Percentiles rank a stretch among this genome's conserved stretches.
Evolutionary conservation across 1,140 invertebrate genomes (phyloP).

Genomic region (Anadara kagoshimensis): DNA sequence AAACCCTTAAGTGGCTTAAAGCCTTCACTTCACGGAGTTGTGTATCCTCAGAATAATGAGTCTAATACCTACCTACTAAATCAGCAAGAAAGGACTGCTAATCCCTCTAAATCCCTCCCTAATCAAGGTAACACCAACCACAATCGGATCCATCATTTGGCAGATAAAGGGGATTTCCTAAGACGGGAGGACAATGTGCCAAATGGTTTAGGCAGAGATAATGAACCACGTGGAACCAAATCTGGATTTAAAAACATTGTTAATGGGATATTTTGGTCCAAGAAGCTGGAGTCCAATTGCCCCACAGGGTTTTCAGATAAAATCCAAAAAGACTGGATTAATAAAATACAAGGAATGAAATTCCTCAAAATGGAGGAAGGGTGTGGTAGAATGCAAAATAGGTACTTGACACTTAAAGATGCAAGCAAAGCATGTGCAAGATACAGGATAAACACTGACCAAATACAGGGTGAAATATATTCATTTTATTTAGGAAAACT

Average conservation of each 20-base stretch:
- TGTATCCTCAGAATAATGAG: slow-evolving; percentile 39
- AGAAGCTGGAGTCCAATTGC: slow-evolving; percentile 80
- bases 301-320: slow-evolving; percentile 81
- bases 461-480: slow-evolving; percentile 92
- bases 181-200: not conserved
- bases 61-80: slow-evolving; percentile 24
- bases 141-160: not conserved
- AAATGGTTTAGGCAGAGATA: slow-evolving; percentile 3
- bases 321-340: slow-evolving; percentile 81
- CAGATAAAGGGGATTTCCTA: slow-evolving; percentile 1
- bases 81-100: slow-evolving; percentile 15
- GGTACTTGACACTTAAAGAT: slow-evolving; percentile 84
- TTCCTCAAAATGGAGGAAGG: slow-evolving; percentile 84
- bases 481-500: slow-evolving; percentile 87
- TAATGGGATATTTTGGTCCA: slow-evolving; percentile 83
- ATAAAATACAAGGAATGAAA: slow-evolving; percentile 79
- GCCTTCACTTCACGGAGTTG: slow-evolving; percentile 37
- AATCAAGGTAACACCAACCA: slow-evolving; percentile 8
- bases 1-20: slow-evolving; percentile 42
- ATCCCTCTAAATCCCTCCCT: slow-evolving; percentile 8
- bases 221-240: not conserved
- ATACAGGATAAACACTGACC: slow-evolving; percentile 90
- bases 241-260: slow-evolving; percentile 51
- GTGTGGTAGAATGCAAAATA: slow-evolving; percentile 91
- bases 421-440: slow-evolving; percentile 83